Base-by-base conservation (phyloP, 2,888 invertebrate species). In the Trimorus sp. region DNA sequence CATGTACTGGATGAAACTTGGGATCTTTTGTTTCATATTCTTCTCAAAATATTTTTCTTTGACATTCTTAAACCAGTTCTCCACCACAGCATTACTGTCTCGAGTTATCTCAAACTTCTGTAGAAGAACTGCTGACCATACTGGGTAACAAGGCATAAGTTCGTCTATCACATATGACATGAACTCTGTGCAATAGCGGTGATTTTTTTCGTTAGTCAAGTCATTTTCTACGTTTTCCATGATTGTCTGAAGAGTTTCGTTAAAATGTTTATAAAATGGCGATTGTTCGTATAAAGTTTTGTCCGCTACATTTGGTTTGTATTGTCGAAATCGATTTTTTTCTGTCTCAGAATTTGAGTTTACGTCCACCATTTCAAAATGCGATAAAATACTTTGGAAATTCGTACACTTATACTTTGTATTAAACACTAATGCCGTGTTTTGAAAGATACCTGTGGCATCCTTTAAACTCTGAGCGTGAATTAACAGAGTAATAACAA, bases 21-120 rank as follows among this genome's bases (percentile, higher is more conserved):
- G 58, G 14, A 51, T 48, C 12, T 49, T 73, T 49, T 68, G 60
- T 36, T 76, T 66, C 37, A 68, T 54, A 38, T 60, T 37, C 8
- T 48, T 36, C 12, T 59, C 7, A 37, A 74, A 78, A 8, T 69
- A 66, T 6, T 60, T 54, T 14, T 63, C 37, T 51, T 78, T 78
- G 0, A 78, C 15, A 9, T 49, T 68, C 53, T 82, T 74, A 26
- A 68, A 73, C 69, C 68, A 82, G 40, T 82, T 78, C 45, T 82
- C 69, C 1, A 53, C 74, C 0, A 49, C 26, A 6, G 78, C 78
- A 45, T 74, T 78, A 6, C 62, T 66, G 53, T 77, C 70, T 16
- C 82, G 42, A 12, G 26, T 15, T 8, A 60, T 5, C 9, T 16
- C 45, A 11, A 60, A 45, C 26, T n/a, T 5, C 12, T 15, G n/a